phyloP scores from a whole-genome alignment of 2,797 vertebrate species.

The Pempheris klunzingeri region DNA sequence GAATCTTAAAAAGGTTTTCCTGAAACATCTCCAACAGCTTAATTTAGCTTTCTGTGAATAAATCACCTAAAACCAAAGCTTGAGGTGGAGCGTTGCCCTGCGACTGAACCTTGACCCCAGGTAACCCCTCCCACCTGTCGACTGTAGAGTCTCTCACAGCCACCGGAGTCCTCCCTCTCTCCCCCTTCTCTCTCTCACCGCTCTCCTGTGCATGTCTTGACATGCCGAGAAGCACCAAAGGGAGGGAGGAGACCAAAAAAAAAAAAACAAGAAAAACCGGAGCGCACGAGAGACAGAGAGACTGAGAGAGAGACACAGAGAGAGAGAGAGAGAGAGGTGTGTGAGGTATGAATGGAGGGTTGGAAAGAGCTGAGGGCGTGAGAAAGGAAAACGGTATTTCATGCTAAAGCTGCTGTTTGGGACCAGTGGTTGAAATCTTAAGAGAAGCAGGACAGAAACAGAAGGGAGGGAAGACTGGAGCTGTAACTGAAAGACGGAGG shows the following conservation, averaged over 20 bases:
- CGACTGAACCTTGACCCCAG: slow-evolving; percentile 81
- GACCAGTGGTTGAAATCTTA: slow-evolving; percentile 28
- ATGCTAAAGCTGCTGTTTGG: slow-evolving; percentile 47
- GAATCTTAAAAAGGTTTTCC: too few relatives aligned
- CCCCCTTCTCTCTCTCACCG: slow-evolving; percentile 25
- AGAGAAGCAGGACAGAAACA: slow-evolving; percentile 46
- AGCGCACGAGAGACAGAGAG: slow-evolving; percentile 52
- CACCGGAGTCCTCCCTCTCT: slow-evolving; percentile 32
- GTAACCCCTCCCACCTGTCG: slow-evolving; percentile 70
- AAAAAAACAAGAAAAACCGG: slow-evolving; percentile 81
- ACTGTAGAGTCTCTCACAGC: slow-evolving; percentile 38
- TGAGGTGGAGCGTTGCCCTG: slow-evolving; percentile 54
- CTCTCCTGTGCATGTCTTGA: slow-evolving; percentile 76
- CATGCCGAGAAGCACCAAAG: slow-evolving; percentile 76
- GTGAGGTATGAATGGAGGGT: slow-evolving; percentile 48
- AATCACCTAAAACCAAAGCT: slow-evolving; percentile 16
- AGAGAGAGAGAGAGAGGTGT: slow-evolving; percentile 43
- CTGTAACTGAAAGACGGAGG: slow-evolving; percentile 49
- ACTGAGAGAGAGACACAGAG: slow-evolving; percentile 11
- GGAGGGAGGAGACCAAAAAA: slow-evolving; percentile 76
- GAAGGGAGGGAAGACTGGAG: slow-evolving; percentile 28
- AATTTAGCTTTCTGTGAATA: background rate
- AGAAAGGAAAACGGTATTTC: slow-evolving; percentile 70
- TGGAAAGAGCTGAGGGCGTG: slow-evolving; percentile 46
- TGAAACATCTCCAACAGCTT: too few relatives aligned